phyloP scores from a whole-genome alignment of 2,888 invertebrate species.

The Cantharis rustica region DNA sequence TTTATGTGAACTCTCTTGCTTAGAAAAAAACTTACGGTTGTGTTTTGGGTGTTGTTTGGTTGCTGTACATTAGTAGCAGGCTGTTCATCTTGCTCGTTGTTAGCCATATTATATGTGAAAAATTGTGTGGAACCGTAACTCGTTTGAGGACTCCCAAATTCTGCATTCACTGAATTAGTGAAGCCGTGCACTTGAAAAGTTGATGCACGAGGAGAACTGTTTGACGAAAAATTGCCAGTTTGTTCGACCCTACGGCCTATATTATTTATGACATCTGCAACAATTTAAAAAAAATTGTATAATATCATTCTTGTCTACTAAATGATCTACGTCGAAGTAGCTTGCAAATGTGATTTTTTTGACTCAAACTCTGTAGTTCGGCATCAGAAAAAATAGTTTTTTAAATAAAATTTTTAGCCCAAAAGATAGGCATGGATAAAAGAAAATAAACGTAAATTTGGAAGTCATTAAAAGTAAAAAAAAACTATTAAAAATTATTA shows the following conservation, averaged over 20 bases:
- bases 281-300: slow-evolving; percentile 3
- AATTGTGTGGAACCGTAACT: background rate
- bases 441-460: no score
- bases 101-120: background rate
- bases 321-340: no score
- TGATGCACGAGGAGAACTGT: background rate
- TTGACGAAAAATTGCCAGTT: background rate
- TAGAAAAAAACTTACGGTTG: background rate
- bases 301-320: no score
- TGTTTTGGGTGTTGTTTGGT: background rate
- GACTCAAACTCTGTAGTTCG: no score
- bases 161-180: background rate
- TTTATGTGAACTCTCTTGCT: background rate
- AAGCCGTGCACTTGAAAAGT: background rate
- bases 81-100: background rate
- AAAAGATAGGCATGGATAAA: no score
- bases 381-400: no score
- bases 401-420: no score
- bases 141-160: background rate
- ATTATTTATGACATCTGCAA: slow-evolving; percentile 23
- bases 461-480: no score
- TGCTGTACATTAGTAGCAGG: background rate
- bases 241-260: slow-evolving; percentile 16
- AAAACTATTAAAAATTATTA: no score
- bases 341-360: background rate